phyloP scores from a whole-genome alignment of 2,888 invertebrate species.

The Hemicrepidius hirtus region DNA sequence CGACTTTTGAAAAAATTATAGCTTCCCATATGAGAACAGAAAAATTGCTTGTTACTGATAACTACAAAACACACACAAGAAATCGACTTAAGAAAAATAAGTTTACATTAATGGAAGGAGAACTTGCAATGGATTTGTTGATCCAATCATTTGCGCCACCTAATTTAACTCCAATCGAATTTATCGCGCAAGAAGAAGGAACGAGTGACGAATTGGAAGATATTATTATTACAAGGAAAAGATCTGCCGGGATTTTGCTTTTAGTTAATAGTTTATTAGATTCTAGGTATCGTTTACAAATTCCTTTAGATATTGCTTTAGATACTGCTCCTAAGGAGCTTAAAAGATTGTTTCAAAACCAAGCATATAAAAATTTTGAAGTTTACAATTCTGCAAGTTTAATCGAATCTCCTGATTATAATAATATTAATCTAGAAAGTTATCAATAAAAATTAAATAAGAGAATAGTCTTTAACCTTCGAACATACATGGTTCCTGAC shows the following conservation, averaged over 20 bases:
- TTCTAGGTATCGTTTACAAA: not conserved
- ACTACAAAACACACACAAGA: not conserved
- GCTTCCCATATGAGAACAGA: not conserved
- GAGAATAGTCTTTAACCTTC: no score
- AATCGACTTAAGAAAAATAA: not conserved
- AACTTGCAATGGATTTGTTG: not conserved
- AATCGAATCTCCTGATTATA: not conserved
- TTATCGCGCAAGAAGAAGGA: not conserved
- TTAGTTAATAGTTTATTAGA: not conserved
- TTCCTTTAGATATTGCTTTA: not conserved
- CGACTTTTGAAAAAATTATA: not conserved
- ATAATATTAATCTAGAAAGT: no score
- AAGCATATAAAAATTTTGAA: not conserved
- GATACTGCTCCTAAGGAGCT: not conserved
- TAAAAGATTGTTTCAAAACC: not conserved
- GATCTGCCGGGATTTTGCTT: not conserved
- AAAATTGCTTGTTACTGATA: not conserved
- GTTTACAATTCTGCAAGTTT: not conserved
- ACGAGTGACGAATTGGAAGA: not conserved
- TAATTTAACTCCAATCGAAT: not conserved
- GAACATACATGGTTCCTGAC: no score
- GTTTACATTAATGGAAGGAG: not conserved
- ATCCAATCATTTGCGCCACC: not conserved
- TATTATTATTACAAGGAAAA: not conserved
- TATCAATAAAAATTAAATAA: no score